A percentile compares a stretch with the other conserved stretches of the same genome.
Conservation (phyloP, 2,113 vertebrate genomes). For the Aldabrachelys gigantea region DNA sequence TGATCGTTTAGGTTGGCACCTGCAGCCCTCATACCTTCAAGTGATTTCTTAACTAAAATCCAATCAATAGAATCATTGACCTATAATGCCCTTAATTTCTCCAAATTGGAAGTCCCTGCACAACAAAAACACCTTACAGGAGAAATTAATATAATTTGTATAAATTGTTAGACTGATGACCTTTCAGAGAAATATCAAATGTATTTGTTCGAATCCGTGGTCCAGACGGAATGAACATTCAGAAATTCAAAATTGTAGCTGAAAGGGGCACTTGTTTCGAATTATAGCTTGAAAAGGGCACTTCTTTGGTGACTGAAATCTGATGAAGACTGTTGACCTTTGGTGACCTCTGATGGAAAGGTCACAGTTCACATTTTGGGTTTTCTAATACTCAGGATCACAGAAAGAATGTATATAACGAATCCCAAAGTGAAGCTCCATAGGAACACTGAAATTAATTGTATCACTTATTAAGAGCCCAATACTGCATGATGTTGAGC, state of each 20-base stretch:
- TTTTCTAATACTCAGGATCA: neutral
- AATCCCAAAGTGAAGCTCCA: neutral
- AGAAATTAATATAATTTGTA: neutral
- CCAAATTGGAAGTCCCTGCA: neutral
- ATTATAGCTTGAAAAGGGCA: neutral
- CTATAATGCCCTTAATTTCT: neutral
- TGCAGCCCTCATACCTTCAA: neutral
- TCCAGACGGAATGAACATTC: neutral
- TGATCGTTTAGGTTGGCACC: fast-evolving
- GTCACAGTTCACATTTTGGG: neutral
- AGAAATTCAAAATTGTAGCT: neutral
- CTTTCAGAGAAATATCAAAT: neutral
- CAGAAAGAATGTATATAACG: neutral
- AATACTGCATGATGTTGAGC: neutral
- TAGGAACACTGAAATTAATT: neutral
- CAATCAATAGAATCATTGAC: neutral
- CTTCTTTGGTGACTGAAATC: neutral
- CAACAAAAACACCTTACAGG: neutral
- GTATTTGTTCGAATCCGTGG: neutral
- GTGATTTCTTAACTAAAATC: neutral
- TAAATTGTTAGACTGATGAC: neutral
- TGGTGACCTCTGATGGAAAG: neutral
- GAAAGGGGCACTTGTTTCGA: neutral
- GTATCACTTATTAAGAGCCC: neutral
- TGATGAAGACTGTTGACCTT: neutral